Evolutionary conservation across 1,140 invertebrate genomes (phyloP).

Genomic region (Neocloeon triangulifer): DNA sequence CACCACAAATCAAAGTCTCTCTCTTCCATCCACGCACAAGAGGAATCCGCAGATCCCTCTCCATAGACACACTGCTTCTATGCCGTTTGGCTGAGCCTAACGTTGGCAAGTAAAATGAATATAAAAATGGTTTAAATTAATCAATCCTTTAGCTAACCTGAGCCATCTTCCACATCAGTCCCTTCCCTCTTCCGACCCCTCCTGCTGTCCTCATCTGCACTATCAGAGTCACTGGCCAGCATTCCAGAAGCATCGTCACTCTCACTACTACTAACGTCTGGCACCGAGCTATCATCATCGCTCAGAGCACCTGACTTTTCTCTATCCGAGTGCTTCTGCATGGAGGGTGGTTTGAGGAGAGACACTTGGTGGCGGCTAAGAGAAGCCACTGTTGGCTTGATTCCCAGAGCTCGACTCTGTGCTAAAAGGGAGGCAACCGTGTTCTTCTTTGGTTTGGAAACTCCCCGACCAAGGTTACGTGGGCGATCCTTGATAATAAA

Average conservation of each 20-base stretch:
- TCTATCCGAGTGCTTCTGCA: constrained; percentile 27
- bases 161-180: not conserved
- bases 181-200: constrained; percentile 10
- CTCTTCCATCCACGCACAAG: constrained; percentile 69
- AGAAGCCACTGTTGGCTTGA: constrained; percentile 24
- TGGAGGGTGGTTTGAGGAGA: constrained; percentile 30
- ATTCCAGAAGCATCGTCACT: constrained; percentile 24
- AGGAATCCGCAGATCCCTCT: constrained; percentile 42
- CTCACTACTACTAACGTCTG: constrained; percentile 28
- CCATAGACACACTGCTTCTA: constrained; percentile 13
- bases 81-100: constrained; percentile 8
- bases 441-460: constrained; percentile 76
- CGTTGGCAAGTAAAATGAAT: constrained; percentile 1
- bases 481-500: constrained; percentile 41
- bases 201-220: constrained; percentile 10
- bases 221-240: constrained; percentile 27
- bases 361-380: constrained; percentile 29
- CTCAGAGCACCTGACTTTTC: constrained; percentile 19
- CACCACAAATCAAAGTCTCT: constrained; percentile 64
- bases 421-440: constrained; percentile 69
- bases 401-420: constrained; percentile 54
- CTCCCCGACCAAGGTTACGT: constrained; percentile 55
- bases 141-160: not conserved
- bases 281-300: constrained; percentile 24
- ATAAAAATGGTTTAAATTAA: not conserved